Evolutionary conservation across 2,797 vertebrate genomes (phyloP), one percentile per base, ranked within the genome.

Genomic region (Gallinago solitaria): DNA sequence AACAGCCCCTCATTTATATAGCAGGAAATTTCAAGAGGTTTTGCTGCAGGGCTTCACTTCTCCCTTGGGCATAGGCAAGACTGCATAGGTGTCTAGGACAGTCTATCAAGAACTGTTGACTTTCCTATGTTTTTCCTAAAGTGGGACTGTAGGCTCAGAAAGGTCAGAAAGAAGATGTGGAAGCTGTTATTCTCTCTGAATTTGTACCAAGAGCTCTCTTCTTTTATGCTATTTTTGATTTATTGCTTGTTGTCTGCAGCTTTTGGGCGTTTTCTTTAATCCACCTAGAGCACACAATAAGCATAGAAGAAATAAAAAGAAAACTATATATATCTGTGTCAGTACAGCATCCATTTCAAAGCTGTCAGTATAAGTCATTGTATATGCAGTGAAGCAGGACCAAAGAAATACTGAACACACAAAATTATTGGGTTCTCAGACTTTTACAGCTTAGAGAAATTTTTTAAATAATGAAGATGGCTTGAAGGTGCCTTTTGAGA

Each of bases 401-500:
- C 33, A 92, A 85, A 93, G 68, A 79, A 84, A 68, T 3, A 16
- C 19, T 80, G 35, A 35, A 64, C 28, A 83, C 70, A 87, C 17
- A 59, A 79, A 78, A n/a, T 35, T 57, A 70, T 63, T 92, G 92
- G 32, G 32, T 77, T 95, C 48, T 74, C 64, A 57, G n/a, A 60
- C 15, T 82, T 94, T 76, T 91, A 53, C 48, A 83, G 70, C 70
- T 89, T 53, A 67, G 48, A 79, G 33, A 47, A 30, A 54, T 57
- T 80, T 74, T 93, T 80, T 1, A 63, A 75, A 61, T 85, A 50
- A 54, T 48, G 16, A 64, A 85, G 35, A 71, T 53, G 57, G 17
- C 68, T 84, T 68, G 81, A 96, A 79, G 78, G 53, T 96, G 50
- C 69, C 65, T 81, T 90, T 83, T 85, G 60, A 92, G 45, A 87